These are phyloP conservation scores for Drosophila sp. DNA, from an alignment of 1,140 invertebrate genomes.

Conservation along the genomic window DNA sequence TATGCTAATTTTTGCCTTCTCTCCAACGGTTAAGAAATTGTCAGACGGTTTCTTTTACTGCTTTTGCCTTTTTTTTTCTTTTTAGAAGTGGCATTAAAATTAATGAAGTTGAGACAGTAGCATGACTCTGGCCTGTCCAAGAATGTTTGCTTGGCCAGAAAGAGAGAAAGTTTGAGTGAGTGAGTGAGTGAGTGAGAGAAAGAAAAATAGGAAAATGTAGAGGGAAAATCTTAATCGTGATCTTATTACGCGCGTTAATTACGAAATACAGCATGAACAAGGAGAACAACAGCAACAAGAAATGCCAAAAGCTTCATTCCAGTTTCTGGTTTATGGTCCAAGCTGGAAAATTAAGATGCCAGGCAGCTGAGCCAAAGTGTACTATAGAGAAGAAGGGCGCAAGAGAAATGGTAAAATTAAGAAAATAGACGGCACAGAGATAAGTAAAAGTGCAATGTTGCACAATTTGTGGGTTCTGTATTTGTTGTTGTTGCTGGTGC, in stretches of 20 bases:
- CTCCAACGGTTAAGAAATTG: slow-evolving; percentile 46
- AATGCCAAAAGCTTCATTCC: slow-evolving; percentile 27
- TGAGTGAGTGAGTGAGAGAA: background rate
- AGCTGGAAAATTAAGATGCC: slow-evolving; percentile 62
- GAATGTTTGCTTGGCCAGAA: slow-evolving; percentile 19
- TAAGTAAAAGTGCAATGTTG: slow-evolving; percentile 67
- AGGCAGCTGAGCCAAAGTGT: slow-evolving; percentile 21
- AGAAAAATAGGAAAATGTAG: slow-evolving; percentile 9
- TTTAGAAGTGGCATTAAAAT: slow-evolving; percentile 57
- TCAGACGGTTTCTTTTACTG: slow-evolving; percentile 49
- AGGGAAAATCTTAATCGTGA: slow-evolving; percentile 72
- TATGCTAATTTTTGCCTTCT: slow-evolving; percentile 68
- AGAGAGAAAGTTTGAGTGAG: slow-evolving; percentile 6
- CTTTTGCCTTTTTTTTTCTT: slow-evolving; percentile 11
- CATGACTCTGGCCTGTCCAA: slow-evolving; percentile 36
- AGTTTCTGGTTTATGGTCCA: slow-evolving; percentile 48
- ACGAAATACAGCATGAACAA: slow-evolving; percentile 54
- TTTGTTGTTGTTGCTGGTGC: background rate
- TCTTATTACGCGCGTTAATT: slow-evolving; percentile 79
- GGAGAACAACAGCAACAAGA: slow-evolving; percentile 25
- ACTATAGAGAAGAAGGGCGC: slow-evolving; percentile 1
- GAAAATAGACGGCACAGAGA: slow-evolving; percentile 72
- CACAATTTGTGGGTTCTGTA: slow-evolving; percentile 58
- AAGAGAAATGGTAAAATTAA: slow-evolving; percentile 57
- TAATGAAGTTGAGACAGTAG: slow-evolving; percentile 64